Conservation (phyloP, 2,113 vertebrate genomes). For the Phaethornis superciliosus region DNA sequence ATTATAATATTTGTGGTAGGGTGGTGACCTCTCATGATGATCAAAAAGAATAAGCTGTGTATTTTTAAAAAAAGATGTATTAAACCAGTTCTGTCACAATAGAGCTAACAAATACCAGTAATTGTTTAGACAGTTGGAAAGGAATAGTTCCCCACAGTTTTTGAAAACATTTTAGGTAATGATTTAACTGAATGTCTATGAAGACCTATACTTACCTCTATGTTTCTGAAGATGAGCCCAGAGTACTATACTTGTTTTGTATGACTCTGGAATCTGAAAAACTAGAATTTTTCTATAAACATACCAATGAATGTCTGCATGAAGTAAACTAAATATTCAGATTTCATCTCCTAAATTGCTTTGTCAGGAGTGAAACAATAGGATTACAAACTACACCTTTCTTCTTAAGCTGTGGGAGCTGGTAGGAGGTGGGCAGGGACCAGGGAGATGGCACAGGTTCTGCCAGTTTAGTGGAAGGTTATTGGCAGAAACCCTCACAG, state of each 20-base stretch:
- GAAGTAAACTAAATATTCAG: not conserved
- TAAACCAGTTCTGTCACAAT: constrained; percentile 63
- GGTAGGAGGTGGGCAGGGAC: not conserved
- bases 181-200: not conserved
- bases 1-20: constrained; percentile 16
- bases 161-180: not conserved
- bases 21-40: constrained; percentile 24
- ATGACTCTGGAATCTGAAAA: not conserved
- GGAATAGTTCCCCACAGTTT: not conserved
- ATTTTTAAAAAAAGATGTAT: constrained; percentile 5
- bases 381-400: not conserved
- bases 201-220: not conserved
- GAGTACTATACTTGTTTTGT: not conserved
- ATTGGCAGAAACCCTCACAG: constrained; percentile 6
- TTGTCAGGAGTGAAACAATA: not conserved
- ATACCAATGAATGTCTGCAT: not conserved
- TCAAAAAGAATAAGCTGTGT: constrained; percentile 41
- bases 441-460: constrained; percentile 40
- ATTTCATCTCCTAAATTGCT: not conserved
- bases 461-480: constrained; percentile 21
- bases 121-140: constrained; percentile 32
- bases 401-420: not conserved
- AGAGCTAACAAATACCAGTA: not conserved
- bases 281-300: not conserved
- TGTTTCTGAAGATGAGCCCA: not conserved